These are phyloP conservation scores for Alouatta palliata DNA, from an alignment of 2,113 vertebrate species.

Conservation along the genomic window DNA sequence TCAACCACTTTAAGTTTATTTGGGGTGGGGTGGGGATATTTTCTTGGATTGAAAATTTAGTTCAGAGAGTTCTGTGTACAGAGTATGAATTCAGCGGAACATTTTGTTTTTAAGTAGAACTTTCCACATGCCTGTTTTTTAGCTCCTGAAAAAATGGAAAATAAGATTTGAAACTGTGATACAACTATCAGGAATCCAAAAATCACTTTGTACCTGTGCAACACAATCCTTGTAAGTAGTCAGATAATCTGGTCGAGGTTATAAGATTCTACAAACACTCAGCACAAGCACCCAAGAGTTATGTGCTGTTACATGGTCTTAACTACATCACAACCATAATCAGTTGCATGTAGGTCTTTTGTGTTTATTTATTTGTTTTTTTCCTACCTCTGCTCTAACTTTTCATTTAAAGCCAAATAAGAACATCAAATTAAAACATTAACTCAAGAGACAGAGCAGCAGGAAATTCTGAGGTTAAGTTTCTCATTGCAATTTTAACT, in stretches of 20 bases:
- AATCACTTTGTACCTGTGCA: background rate
- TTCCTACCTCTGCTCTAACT: background rate
- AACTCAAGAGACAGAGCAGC: background rate
- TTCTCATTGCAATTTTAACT: background rate
- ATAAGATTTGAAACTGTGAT: background rate
- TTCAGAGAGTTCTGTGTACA: background rate
- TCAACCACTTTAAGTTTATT: background rate
- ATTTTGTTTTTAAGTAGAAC: background rate
- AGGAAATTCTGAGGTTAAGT: conserved; percentile 48
- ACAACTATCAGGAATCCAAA: background rate
- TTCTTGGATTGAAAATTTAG: background rate
- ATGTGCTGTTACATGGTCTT: background rate
- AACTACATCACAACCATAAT: background rate
- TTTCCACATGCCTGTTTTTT: background rate
- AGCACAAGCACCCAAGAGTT: background rate
- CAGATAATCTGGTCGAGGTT: rapidly evolving
- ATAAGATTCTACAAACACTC: background rate
- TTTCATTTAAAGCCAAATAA: conserved; percentile 49
- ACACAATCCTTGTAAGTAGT: too few species aligned
- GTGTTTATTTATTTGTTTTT: background rate
- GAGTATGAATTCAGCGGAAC: background rate
- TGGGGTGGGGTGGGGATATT: too few species aligned
- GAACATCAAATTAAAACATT: conserved; percentile 24
- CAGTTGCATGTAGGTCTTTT: background rate
- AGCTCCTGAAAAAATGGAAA: conserved; percentile 41